Evolutionary conservation across 2,113 vertebrate species (phyloP).

Genomic region (Hemicordylus capensis): DNA sequence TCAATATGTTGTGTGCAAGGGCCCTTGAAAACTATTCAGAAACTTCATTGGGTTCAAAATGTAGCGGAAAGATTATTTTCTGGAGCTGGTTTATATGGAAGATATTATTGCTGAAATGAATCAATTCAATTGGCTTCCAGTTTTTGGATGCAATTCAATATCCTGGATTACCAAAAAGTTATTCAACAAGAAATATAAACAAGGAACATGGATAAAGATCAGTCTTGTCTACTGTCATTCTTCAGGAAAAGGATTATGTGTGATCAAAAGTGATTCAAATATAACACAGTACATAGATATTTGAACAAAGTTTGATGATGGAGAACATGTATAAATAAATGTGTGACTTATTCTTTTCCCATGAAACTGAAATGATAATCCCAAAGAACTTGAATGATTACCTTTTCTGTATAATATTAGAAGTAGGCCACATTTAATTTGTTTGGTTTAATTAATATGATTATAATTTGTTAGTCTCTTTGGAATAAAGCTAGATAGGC

Average conservation of each 20-base stretch:
- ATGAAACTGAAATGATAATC: conserved; percentile 6
- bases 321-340: conserved; percentile 20
- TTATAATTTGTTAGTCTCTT: neutral
- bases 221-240: neutral
- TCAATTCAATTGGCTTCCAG: neutral
- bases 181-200: conserved; percentile 24
- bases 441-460: conserved; percentile 35
- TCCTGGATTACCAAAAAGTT: neutral
- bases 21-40: neutral
- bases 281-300: neutral
- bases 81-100: neutral
- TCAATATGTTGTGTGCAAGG: neutral
- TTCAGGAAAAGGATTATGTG: neutral
- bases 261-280: neutral
- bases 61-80: neutral
- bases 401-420: neutral
- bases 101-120: neutral
- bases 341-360: conserved; percentile 37
- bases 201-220: conserved; percentile 12
- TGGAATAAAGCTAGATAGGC: conserved; percentile 3
- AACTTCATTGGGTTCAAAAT: neutral
- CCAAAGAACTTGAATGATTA: conserved; percentile 5
- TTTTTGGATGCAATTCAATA: neutral
- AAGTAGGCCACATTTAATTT: conserved; percentile 11
- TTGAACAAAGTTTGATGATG: neutral